A percentile compares a stretch with the other conserved stretches of the same genome.
phyloP scores from a whole-genome alignment of 2,113 vertebrate species.

The Speoplatyrhinus poulsoni region DNA sequence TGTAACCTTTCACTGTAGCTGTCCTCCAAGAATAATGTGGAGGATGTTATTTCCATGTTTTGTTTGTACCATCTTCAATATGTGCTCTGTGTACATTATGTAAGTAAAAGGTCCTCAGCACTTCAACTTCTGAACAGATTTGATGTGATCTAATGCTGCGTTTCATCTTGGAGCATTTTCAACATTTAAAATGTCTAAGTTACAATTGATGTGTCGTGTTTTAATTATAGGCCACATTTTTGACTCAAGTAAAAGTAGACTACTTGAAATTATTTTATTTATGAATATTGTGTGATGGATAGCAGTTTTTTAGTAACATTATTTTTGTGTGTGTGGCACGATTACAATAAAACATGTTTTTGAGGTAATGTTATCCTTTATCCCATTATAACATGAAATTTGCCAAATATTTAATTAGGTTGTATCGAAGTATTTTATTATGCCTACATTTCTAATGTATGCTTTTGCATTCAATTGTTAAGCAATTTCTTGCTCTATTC shows the following conservation, averaged over 20 bases:
- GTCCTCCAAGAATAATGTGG: constrained; percentile 87
- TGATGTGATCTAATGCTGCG: constrained; percentile 86
- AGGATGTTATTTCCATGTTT: constrained; percentile 75
- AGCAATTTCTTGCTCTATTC: too few relatives aligned
- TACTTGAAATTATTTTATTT: constrained; percentile 90
- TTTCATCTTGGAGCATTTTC: constrained; percentile 86
- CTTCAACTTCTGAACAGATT: constrained; percentile 76
- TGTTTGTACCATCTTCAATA: constrained; percentile 68
- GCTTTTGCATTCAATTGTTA: too few relatives aligned
- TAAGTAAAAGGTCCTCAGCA: constrained; percentile 75
- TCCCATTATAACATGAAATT: background rate
- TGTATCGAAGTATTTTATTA: too few relatives aligned
- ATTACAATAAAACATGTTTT: constrained; percentile 91
- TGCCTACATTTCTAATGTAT: too few relatives aligned
- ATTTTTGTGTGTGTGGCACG: constrained; percentile 91
- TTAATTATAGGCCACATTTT: constrained; percentile 76
- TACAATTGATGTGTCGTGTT: constrained; percentile 21
- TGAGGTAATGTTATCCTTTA: constrained; percentile 70
- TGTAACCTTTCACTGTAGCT: constrained; percentile 90
- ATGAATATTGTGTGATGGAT: constrained; percentile 87
- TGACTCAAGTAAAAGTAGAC: constrained; percentile 62
- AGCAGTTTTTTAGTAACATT: constrained; percentile 88
- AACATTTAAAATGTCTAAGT: constrained; percentile 61
- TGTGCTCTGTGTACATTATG: constrained; percentile 62
- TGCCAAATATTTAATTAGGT: background rate